phyloP scores from a whole-genome alignment of 2,888 invertebrate genomes.

The Oscheius sp. region DNA sequence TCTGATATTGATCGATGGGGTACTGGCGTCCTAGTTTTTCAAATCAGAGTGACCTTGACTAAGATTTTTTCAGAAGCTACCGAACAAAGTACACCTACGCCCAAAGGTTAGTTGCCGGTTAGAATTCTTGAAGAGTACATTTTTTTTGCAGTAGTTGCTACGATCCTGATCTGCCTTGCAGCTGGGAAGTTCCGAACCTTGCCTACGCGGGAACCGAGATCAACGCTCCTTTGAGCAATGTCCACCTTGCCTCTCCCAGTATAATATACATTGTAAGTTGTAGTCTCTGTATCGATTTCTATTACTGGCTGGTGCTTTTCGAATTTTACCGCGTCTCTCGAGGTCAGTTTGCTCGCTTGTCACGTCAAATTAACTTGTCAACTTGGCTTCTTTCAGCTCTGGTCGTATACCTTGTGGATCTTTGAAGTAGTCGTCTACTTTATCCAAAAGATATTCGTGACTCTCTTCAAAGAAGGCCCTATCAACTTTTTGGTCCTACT shows the following conservation, averaged over 20 bases:
- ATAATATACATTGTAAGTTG: slow-evolving; percentile 14
- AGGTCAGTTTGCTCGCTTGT: too few species aligned
- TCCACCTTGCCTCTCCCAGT: slow-evolving; percentile 22
- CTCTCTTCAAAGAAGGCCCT: slow-evolving; percentile 17
- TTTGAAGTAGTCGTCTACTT: slow-evolving; percentile 26
- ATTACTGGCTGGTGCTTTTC: not conserved
- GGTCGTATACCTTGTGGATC: slow-evolving; percentile 20
- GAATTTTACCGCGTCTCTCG: not conserved
- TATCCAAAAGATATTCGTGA: slow-evolving; percentile 7
- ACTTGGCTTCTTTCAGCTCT: slow-evolving; percentile 1
- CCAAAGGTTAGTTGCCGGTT: slow-evolving; percentile 2
- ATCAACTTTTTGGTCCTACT: slow-evolving; percentile 8
- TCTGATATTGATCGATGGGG: slow-evolving; percentile 23
- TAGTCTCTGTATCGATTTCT: too few species aligned
- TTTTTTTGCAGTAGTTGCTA: slow-evolving; percentile 31
- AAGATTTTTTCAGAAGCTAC: slow-evolving; percentile 34
- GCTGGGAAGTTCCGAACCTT: slow-evolving; percentile 55
- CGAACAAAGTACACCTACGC: slow-evolving; percentile 37
- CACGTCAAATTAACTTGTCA: too few species aligned
- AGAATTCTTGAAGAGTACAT: not conserved
- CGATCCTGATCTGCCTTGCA: slow-evolving; percentile 39
- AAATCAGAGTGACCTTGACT: not conserved
- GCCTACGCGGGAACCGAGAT: slow-evolving; percentile 26
- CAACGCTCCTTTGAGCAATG: slow-evolving; percentile 1
- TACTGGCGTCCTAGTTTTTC: not conserved